phyloP scores from a whole-genome alignment of 2,888 invertebrate genomes.

The Tenodera sinensis region DNA sequence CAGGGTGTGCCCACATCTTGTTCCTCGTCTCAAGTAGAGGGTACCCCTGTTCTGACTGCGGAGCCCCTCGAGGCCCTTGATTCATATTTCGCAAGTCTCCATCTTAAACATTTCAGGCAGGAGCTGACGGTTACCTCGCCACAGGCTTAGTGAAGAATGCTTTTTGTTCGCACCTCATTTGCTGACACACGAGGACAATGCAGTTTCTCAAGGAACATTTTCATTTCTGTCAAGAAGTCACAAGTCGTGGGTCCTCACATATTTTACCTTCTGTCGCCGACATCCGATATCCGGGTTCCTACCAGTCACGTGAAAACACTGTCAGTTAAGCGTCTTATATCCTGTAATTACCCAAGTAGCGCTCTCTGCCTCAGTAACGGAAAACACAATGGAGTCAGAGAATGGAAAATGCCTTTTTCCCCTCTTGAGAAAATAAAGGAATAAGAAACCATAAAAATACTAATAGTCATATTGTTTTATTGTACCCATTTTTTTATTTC shows the following conservation, averaged over 20 bases:
- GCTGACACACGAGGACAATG: background rate
- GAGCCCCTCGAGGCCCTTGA: background rate
- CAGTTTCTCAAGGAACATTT: background rate
- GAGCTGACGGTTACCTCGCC: background rate
- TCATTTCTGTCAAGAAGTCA: background rate
- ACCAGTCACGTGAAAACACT: background rate
- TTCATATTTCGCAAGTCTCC: background rate
- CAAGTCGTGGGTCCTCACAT: background rate
- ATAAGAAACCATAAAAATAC: too few species aligned
- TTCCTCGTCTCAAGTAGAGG: background rate
- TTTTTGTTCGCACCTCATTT: background rate
- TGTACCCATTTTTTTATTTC: too few species aligned
- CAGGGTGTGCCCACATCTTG: background rate
- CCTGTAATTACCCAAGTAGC: background rate
- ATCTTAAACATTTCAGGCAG: background rate
- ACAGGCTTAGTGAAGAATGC: background rate
- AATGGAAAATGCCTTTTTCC: too few species aligned
- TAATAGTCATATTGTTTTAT: too few species aligned
- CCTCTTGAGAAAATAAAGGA: too few species aligned
- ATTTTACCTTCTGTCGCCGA: background rate
- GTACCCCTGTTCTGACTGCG: background rate
- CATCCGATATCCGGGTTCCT: background rate
- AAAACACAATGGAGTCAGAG: too few species aligned
- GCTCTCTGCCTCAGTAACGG: too few species aligned
- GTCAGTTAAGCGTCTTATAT: background rate